Percentiles rank a stretch among this genome's conserved stretches.
These are phyloP conservation scores for Drosophila micromelanica DNA, from an alignment of 1,140 invertebrate species.

Conservation along the genomic window DNA sequence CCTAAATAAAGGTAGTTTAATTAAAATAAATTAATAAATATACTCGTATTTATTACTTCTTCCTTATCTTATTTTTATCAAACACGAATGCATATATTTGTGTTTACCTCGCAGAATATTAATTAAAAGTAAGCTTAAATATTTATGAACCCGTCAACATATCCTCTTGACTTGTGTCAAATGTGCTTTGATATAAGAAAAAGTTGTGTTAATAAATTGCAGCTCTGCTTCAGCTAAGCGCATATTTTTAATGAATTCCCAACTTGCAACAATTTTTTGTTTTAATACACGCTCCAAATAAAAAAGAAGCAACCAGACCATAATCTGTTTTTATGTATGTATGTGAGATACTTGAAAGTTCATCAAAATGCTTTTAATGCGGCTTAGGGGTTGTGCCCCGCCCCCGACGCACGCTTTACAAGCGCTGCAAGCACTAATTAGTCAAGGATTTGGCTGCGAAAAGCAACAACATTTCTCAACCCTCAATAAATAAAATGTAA, in stretches of 20 bases:
- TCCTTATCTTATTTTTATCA: neutral
- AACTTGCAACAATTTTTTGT: constrained; percentile 29
- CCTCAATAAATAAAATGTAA: constrained; percentile 25
- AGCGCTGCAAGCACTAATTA: constrained; percentile 58
- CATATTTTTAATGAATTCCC: constrained; percentile 68
- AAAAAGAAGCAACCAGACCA: constrained; percentile 13
- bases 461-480: constrained; percentile 2
- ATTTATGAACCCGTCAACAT: no score
- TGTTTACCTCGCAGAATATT: neutral
- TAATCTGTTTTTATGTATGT: constrained; percentile 33
- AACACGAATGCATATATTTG: neutral
- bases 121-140: neutral
- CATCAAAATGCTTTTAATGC: constrained; percentile 32
- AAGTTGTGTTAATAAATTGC: constrained; percentile 30
- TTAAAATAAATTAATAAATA: no score
- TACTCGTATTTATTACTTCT: no score
- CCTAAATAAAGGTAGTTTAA: no score
- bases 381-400: constrained; percentile 22
- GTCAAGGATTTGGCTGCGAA: constrained; percentile 61
- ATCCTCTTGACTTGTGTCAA: no score
- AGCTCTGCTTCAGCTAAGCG: constrained; percentile 52
- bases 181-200: neutral
- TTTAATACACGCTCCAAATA: constrained; percentile 1
- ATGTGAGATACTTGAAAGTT: constrained; percentile 33
- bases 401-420: neutral